Evolutionary conservation across 2,888 invertebrate species (phyloP), one percentile per base, ranked within the genome.

Genomic region (Andrena flavipes): DNA sequence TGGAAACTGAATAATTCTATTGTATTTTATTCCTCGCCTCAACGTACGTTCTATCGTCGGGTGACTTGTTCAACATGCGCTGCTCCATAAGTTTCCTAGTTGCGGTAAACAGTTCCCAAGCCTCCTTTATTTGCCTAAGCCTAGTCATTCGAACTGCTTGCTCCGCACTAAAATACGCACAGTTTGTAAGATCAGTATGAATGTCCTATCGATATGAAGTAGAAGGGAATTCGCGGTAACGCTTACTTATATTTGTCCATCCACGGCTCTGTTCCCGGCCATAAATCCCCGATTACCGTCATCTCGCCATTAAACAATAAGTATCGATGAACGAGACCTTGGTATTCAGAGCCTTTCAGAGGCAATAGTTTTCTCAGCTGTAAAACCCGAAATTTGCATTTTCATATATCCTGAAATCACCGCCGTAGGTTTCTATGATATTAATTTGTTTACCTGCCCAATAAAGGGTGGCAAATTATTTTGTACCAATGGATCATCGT

Each of bases 261-360:
- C 54, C 95, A 93, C 54, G 95, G 94, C 87, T 95, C 95, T 63
- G 95, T 95, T 87, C 95, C 95, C 33, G 95, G 93, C 95, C 96
- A 96, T 77, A 95, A 93, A 42, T 94, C 94, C 75, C 94, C 94
- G 64, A 96, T 94, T 77, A 94, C 94, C 70, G 95, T 95, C 95
- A 96, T 96, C 89, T 96, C 95, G 88, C 95, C 95, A 78, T 95
- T 95, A 90, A 96, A 95, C 78, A 94, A 94, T 75, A 95, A 92
- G 91, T 95, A 95, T 72, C 95, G 94, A 80, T 95, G 94, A 77
- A 95, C 94, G 62, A 95, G 90, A 30, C 91, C 91, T 78, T 94
- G 92, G 80, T 94, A 94, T 77, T 92, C 91, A 13, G 92, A 88
- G 77, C 92, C 93, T 78, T 94, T 94, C 26, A 90, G 82, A 74